Evolutionary conservation across 64 coral and sea anemone genomes (phyloP).

Genomic region (Acropora yongei): DNA sequence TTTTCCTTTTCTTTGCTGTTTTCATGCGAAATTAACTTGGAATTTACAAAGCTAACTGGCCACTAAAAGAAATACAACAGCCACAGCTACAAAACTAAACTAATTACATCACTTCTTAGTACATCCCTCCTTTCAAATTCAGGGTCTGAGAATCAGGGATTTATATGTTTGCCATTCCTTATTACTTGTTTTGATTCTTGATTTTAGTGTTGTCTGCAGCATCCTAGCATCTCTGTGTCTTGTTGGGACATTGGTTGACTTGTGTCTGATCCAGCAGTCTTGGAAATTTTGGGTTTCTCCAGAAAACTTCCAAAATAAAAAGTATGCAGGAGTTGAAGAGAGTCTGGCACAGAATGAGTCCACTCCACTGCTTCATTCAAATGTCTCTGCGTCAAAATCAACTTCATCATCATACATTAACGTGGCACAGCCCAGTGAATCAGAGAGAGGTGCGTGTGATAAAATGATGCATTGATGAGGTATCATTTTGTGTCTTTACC

Average conservation of each 20-base stretch:
- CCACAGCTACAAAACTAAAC: not conserved
- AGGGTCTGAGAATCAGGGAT: not conserved
- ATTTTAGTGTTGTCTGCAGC: not conserved
- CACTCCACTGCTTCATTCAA: not conserved
- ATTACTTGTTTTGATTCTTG: not conserved
- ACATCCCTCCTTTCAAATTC: not conserved
- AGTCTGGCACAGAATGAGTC: not conserved
- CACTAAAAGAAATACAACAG: no score
- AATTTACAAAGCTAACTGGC: no score
- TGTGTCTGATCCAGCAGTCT: not conserved
- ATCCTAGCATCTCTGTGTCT: slow-evolving; percentile 16
- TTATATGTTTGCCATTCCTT: not conserved
- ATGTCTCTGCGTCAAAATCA: not conserved
- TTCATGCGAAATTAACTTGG: no score
- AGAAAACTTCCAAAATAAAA: not conserved
- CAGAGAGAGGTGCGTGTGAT: not conserved
- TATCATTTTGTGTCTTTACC: no score
- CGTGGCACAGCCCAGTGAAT: not conserved
- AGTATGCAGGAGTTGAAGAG: not conserved
- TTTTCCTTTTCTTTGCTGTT: no score
- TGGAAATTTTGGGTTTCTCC: slow-evolving; percentile 32
- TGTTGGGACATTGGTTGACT: slow-evolving; percentile 17
- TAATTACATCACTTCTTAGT: no score
- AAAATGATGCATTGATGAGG: no score
- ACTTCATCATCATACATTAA: not conserved